phyloP scores from a whole-genome alignment of 2,888 invertebrate genomes.

The Tetropium fuscum region DNA sequence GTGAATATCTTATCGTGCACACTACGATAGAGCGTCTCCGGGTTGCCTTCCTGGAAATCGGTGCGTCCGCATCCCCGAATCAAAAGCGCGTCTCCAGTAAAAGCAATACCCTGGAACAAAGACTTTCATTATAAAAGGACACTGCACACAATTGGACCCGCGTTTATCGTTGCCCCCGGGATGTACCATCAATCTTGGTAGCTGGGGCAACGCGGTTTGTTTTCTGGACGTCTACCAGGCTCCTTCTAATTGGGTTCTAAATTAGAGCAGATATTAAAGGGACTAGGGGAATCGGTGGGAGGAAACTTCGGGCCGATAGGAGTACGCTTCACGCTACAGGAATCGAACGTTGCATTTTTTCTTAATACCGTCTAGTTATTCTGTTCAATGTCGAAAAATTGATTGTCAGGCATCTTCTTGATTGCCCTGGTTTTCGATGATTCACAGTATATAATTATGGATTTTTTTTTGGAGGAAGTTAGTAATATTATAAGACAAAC shows the following conservation, averaged over 20 bases:
- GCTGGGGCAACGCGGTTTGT: conserved; percentile 21
- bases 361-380: no score
- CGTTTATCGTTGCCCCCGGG: conserved; percentile 25
- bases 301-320: no score
- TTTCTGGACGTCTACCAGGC: conserved; percentile 18
- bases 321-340: no score
- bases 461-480: no score
- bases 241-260: conserved; percentile 27
- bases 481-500: no score
- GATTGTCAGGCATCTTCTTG: no score
- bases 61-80: conserved; percentile 98
- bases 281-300: no score
- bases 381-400: no score
- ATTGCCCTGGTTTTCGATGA: no score
- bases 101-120: conserved; percentile 74
- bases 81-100: conserved; percentile 95
- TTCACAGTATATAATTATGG: no score
- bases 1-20: conserved; percentile 90
- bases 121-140: conserved; percentile 25
- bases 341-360: no score
- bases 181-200: conserved; percentile 24
- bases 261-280: conserved; percentile 23
- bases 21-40: conserved; percentile 84
- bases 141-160: conserved; percentile 23
- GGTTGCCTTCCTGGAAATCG: conserved; percentile 95